Evolutionary conservation across 2,888 invertebrate genomes (phyloP), one percentile per base, ranked within the genome.

Genomic region (Eupithecia inturbata): DNA sequence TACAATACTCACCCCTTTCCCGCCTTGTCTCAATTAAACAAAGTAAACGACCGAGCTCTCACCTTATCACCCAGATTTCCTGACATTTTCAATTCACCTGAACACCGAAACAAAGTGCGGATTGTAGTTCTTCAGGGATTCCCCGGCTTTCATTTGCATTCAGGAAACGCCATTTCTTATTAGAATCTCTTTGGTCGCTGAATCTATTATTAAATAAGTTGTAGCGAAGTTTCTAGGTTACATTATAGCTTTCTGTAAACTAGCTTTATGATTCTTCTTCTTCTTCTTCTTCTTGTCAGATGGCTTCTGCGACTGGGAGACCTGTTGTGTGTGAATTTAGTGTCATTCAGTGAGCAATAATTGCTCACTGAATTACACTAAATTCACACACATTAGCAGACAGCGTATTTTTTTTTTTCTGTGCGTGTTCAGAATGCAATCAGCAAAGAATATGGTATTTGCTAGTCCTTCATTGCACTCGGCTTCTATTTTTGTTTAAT

Each of bases 131-230:
- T 62, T 22, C 53, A 49, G 39, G 67, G 70, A 49, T 70, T 62
- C 28, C 22, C 31, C 57, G 31, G 49, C 22, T 60, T 72, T 70
- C 45, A 73, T 73, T 73, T 73, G 62, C 71, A 74, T 74, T 67
- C 66, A 26, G 64, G 68, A 60, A 36, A 33, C 36, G 68, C 31
- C 53, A 53, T 12, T 69, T 53, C 68, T 53, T 68, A 71, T 74
- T 71, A 28, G 68, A 71, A 71, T 74, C 74, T 71, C 74, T 71
- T 74, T 71, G 68, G 71, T 68, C 45, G 45, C 45, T 66, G 60
- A 45, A 68, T 71, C 45, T 74, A 66, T 71, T 71, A 74, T 74
- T 71, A 68, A 74, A 26, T 64, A 68, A 39, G 68, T 41, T 68
- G 67, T 53, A 16, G 66, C 19, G 31, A 26, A 71, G 60, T 67